Evolutionary conservation across 2,113 vertebrate genomes (phyloP), one percentile per base, ranked within the genome.

Genomic region (Felis chaus): DNA sequence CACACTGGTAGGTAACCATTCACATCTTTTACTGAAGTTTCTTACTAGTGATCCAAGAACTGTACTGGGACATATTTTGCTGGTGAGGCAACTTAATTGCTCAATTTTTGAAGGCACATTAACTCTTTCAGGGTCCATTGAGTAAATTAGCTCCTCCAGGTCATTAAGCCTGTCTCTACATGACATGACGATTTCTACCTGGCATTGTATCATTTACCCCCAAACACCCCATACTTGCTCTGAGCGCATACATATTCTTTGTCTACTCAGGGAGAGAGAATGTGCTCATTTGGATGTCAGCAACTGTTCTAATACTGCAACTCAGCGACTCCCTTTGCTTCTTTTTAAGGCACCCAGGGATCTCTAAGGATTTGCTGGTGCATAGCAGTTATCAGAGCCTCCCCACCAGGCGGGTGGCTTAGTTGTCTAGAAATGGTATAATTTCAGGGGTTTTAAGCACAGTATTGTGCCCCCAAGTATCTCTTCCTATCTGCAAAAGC

Each of bases 51-150:
- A 97, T 89, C 19, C 78, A 39, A 65, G 69, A 55, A 84, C 65
- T 90, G 55, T 86, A 84, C 82, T 92, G 86, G 68, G 83, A 95
- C 29, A 3, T 81, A 74, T 92, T 96, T 93, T 94, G 84, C 82
- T 94, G 50, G 55, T 87, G 83, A 96, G 45, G 82, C 95, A 90
- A 94, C 76, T 53, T 89, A 95, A 97, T 96, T 96, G 92, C 80
- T 97, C 90, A 65, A 88, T 91, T 95, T 93, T 94, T 84, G 55
- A 98, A 95, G 83, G 79, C 88, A 96, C 96, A 97, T 97, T 95
- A 95, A 96, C 94, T 98, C 83, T 96, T 97, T 93, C 65, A 96
- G 80, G 87, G 95, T 69, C 94, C 80, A 92, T 68, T 97, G 94
- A 94, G 63, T 94, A 98, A 96, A 97, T 95, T 93, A 91, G 71